Percentiles rank a stretch among this genome's conserved stretches.
Evolutionary conservation across 2,888 invertebrate genomes (phyloP).

Genomic region (Imbricaverruca yamaguchii): DNA sequence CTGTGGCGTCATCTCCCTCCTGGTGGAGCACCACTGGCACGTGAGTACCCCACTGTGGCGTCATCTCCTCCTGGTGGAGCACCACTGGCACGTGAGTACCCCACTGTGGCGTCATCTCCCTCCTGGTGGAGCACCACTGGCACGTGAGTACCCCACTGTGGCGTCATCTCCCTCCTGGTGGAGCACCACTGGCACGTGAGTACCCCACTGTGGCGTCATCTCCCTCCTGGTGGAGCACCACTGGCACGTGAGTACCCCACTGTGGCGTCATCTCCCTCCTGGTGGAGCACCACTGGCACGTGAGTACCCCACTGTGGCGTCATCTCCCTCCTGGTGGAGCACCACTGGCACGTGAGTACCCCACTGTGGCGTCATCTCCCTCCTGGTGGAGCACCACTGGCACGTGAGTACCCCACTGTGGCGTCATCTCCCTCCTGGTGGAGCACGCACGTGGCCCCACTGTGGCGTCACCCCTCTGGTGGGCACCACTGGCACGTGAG

Average conservation of each 20-base stretch:
- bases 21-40: slow-evolving; percentile 95
- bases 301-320: no score
- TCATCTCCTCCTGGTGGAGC: neutral
- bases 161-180: neutral
- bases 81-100: no score
- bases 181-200: no score
- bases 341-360: slow-evolving; percentile 78
- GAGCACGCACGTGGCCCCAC: slow-evolving; percentile 73
- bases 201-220: no score
- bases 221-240: slow-evolving; percentile 88
- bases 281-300: no score
- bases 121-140: slow-evolving; percentile 93
- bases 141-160: slow-evolving; percentile 53
- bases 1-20: slow-evolving; percentile 81
- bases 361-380: neutral
- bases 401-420: no score
- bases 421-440: slow-evolving; percentile 83
- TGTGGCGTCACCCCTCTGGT: neutral
- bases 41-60: slow-evolving; percentile 44
- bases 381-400: no score
- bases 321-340: slow-evolving; percentile 88
- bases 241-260: slow-evolving; percentile 66
- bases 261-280: neutral
- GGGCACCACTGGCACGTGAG: slow-evolving; percentile 78
- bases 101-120: slow-evolving; percentile 83